Base-by-base conservation (phyloP, 2,113 vertebrate species). In the Panurus biarmicus region DNA sequence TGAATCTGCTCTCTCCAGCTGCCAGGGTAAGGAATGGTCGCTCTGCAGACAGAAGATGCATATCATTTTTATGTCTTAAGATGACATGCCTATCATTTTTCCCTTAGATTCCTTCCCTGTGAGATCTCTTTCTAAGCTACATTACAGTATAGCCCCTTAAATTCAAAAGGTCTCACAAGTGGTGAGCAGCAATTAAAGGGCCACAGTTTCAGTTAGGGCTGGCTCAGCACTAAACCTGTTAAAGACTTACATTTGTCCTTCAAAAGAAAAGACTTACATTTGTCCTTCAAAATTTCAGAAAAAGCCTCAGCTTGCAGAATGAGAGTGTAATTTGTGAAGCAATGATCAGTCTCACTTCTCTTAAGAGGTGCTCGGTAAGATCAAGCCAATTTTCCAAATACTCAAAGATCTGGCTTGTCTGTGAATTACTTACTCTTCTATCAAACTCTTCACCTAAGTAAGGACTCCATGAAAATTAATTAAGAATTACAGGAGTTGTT, bases 1-100 rank as follows among this genome's bases (percentile, higher is more conserved):
- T 72, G 95, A 96, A 33, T 96, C 96, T 38, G 97, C 97, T 62
- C 97, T 98, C 53, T 96, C 93, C 67, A 97, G 96, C 90, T 98
- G 98, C 95, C 96, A 97, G 97, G 97, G 97, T 98, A 95, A 98
- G 94, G 82, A 94, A 86, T 57, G 89, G 88, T 65, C 4, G 75
- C 92, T 96, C 72, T 81, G 62, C 84, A 92, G 94, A 56, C 89
- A 95, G 58, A 90, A 92, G 81, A 96, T 94, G 78, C 53, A 20
- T 92, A 83, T 92, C 90, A 95, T 96, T 96, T 95, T 96, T 96
- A 93, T 87, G 91, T 75, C 93, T 95, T 85, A 87, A 76, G 88
- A 91, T 70, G 87, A 65, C 93, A 93, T 94, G 87, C 84, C 91
- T 94, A 66, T 89, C 93, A 72, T 96, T 93, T 87, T 89, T 82